Base-by-base conservation (phyloP, 1,140 invertebrate species). In the Charaxes varanes region DNA sequence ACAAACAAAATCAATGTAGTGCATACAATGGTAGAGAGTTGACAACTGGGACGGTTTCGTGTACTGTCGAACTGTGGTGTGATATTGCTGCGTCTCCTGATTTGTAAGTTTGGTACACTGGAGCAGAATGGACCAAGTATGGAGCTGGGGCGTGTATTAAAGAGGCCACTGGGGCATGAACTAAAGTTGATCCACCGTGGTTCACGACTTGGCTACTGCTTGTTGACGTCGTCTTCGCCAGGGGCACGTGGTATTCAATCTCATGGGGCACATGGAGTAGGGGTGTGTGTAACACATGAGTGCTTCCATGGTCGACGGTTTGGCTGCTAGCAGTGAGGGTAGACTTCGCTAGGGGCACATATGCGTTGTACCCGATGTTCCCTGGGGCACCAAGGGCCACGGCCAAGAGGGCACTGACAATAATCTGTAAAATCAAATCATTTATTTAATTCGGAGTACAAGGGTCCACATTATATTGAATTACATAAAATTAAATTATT, bases 391-490 rank as follows among this genome's bases (percentile, higher is more conserved):
- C 83, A 4, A 71, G 45, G 2, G 77, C 74, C 27, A 68, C 66
- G 22, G 84, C 85, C 63, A 87, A 53, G 37, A 87, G 50, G 19
- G 76, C 74, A 21, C 61, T 55, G 40, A 86, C 51, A 41, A 71
- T 60, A 12, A 86, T 57, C 84, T 86, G 60, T 2, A 60, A 64
- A 51, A 11, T 16, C 26, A 28, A 26, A 27, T 16, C 17, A 21
- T 1, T 13, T 22, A 34, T 37, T 8, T 6, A 15, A 13, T n/a
- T n/a, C n/a, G n/a, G n/a, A n/a, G n/a, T n/a, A n/a, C n/a, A n/a
- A n/a, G n/a, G n/a, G n/a, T n/a, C n/a, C n/a, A n/a, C n/a, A n/a
- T n/a, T n/a, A n/a, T n/a, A n/a, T n/a, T n/a, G n/a, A n/a, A n/a
- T n/a, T n/a, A n/a, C n/a, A n/a, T n/a, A n/a, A n/a, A n/a, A n/a